Percentiles rank a stretch among this genome's conserved stretches.
These are phyloP conservation scores for Drosophila jambulina DNA, from an alignment of 1,140 invertebrate genomes.

Conservation along the genomic window DNA sequence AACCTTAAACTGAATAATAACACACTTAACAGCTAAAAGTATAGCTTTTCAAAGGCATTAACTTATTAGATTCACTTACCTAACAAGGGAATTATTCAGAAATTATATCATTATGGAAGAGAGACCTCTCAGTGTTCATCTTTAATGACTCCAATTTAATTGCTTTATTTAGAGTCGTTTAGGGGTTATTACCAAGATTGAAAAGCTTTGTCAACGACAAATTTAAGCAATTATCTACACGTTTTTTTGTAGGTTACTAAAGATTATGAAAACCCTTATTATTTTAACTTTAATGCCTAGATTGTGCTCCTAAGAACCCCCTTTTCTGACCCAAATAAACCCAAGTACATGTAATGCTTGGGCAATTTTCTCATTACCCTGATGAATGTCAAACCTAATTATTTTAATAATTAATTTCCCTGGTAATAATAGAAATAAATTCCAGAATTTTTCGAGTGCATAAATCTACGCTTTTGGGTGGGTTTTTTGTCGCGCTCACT, in stretches of 20 bases:
- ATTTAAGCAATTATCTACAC: constrained; percentile 26
- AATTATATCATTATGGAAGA: constrained; percentile 19
- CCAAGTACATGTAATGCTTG: constrained; percentile 6
- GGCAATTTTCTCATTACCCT: constrained; percentile 49
- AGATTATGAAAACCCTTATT: constrained; percentile 8
- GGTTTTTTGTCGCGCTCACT: constrained; percentile 77
- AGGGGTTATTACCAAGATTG: constrained; percentile 16
- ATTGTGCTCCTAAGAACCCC: neutral
- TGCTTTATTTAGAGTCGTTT: constrained; percentile 45
- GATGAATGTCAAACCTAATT: constrained; percentile 51
- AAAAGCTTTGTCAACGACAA: neutral
- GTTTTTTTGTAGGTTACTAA: constrained; percentile 3
- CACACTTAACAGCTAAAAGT: neutral
- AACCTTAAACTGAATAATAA: constrained; percentile 1
- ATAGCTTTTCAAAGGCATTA: neutral
- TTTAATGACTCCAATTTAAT: constrained; percentile 25
- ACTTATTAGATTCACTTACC: constrained; percentile 1
- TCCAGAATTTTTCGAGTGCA: constrained; percentile 45
- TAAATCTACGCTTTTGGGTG: constrained; percentile 74
- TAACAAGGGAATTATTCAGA: constrained; percentile 7
- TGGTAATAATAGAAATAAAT: constrained; percentile 20
- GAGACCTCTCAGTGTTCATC: constrained; percentile 1
- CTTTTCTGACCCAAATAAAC: constrained; percentile 15
- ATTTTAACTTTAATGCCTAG: neutral
- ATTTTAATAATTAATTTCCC: constrained; percentile 33